Evolutionary conservation across 92 coral and sea anemone genomes (phyloP).

Genomic region (Porites lobata): DNA sequence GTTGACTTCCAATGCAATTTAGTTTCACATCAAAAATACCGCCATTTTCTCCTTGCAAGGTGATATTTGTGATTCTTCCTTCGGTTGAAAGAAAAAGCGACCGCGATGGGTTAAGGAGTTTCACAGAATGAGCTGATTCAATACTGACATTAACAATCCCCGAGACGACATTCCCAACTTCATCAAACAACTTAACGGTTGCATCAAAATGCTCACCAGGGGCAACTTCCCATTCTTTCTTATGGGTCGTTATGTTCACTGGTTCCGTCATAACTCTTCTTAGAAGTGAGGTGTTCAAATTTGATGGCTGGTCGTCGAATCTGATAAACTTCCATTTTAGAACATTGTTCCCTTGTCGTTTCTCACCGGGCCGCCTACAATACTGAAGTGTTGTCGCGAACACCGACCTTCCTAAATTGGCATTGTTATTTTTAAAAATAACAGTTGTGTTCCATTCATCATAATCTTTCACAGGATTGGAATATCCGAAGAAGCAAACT

Average conservation of each 20-base stretch:
- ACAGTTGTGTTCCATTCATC: conserved; percentile 75
- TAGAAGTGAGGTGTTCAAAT: conserved; percentile 37
- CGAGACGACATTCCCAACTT: conserved; percentile 72
- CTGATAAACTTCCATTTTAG: conserved; percentile 79
- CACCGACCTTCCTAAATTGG: conserved; percentile 75
- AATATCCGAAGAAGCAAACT: conserved; percentile 82
- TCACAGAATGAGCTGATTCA: conserved; percentile 9
- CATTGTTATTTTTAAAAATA: conserved; percentile 75
- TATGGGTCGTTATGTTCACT: conserved; percentile 54
- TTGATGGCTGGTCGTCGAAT: conserved; percentile 56
- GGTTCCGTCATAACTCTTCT: conserved; percentile 88
- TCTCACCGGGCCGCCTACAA: conserved; percentile 79
- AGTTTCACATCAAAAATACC: conserved; percentile 59
- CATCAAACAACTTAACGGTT: conserved; percentile 78
- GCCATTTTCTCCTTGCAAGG: conserved; percentile 59
- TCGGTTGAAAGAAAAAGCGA: conserved; percentile 69
- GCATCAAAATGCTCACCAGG: conserved; percentile 85
- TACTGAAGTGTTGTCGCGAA: conserved; percentile 87
- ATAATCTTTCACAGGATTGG: conserved; percentile 33
- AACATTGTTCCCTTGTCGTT: conserved; percentile 64
- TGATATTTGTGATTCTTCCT: conserved; percentile 51
- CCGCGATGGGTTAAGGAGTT: conserved; percentile 57
- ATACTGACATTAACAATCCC: conserved; percentile 81
- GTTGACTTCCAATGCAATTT: conserved; percentile 72
- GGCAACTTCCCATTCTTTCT: conserved; percentile 85